phyloP scores from a whole-genome alignment of 2,797 vertebrate species.

The Helarctos malayanus region DNA sequence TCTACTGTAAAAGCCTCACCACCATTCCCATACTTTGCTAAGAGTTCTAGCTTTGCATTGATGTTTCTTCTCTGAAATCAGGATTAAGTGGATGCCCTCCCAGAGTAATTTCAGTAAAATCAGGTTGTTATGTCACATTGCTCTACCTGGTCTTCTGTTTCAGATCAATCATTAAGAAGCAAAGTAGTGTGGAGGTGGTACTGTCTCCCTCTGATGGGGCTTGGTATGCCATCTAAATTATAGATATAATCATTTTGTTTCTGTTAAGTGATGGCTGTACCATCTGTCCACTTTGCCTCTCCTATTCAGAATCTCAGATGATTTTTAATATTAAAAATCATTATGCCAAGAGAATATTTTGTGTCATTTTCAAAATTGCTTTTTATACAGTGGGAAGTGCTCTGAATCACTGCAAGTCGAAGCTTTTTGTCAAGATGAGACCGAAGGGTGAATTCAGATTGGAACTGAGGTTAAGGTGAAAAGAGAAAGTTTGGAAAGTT shows the following conservation, averaged over 20 bases:
- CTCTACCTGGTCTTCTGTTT: not conserved
- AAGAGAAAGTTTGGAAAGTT: not conserved
- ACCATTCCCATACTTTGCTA: not conserved
- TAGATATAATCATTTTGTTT: not conserved
- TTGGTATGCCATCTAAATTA: not conserved
- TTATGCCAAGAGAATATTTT: slow-evolving; percentile 20
- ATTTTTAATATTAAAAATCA: slow-evolving; percentile 52
- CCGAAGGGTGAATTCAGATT: not conserved
- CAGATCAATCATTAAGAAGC: not conserved
- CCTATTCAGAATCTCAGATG: not conserved
- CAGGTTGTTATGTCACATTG: not conserved
- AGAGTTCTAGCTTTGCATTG: not conserved
- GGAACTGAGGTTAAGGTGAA: not conserved
- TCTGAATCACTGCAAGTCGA: not conserved
- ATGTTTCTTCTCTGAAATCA: not conserved
- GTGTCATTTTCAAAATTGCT: slow-evolving; percentile 19
- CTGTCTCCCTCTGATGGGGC: not conserved
- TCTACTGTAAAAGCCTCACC: not conserved
- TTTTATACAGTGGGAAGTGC: not conserved
- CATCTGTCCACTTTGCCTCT: slow-evolving; percentile 42
- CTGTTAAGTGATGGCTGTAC: not conserved
- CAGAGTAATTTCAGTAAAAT: slow-evolving; percentile 23
- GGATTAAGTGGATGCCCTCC: slow-evolving; percentile 34
- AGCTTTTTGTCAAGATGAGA: slow-evolving; percentile 28
- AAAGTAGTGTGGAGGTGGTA: not conserved